These are phyloP conservation scores for Phyllotreta striolata DNA, from an alignment of 2,888 invertebrate species.

Conservation along the genomic window DNA sequence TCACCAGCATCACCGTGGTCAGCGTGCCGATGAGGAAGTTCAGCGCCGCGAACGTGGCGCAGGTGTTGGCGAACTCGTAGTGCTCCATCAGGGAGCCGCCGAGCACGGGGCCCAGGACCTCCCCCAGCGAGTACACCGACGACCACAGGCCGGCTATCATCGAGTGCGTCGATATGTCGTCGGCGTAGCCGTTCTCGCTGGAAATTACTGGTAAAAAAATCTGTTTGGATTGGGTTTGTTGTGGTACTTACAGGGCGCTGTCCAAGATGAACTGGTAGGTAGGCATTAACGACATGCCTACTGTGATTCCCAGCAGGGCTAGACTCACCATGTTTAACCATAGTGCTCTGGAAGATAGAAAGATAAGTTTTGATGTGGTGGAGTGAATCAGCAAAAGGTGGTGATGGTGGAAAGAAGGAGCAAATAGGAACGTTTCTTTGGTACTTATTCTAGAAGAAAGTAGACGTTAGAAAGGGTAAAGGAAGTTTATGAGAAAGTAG, in stretches of 20 bases:
- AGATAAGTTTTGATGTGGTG: too few relatives aligned
- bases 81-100: slow-evolving; percentile 71
- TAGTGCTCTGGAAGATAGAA: slow-evolving; percentile 67
- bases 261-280: slow-evolving; percentile 77
- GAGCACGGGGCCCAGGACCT: slow-evolving; percentile 72
- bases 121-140: slow-evolving; percentile 76
- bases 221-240: not conserved
- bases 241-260: slow-evolving; percentile 71
- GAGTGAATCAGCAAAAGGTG: too few relatives aligned
- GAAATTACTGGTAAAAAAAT: too few relatives aligned
- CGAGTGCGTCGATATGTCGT: slow-evolving; percentile 74
- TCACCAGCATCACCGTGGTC: slow-evolving; percentile 46
- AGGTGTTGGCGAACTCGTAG: slow-evolving; percentile 73
- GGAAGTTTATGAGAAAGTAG: too few relatives aligned
- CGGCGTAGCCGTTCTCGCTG: slow-evolving; percentile 72
- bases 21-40: slow-evolving; percentile 64
- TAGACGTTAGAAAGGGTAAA: too few relatives aligned
- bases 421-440: too few relatives aligned
- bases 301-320: slow-evolving; percentile 72
- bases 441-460: too few relatives aligned
- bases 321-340: slow-evolving; percentile 72
- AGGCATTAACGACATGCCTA: slow-evolving; percentile 74
- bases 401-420: too few relatives aligned
- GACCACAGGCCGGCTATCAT: slow-evolving; percentile 80
- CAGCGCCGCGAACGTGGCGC: slow-evolving; percentile 69